Conservation (phyloP, 2,888 invertebrate genomes). For the Lissocephala sabroskyi region DNA sequence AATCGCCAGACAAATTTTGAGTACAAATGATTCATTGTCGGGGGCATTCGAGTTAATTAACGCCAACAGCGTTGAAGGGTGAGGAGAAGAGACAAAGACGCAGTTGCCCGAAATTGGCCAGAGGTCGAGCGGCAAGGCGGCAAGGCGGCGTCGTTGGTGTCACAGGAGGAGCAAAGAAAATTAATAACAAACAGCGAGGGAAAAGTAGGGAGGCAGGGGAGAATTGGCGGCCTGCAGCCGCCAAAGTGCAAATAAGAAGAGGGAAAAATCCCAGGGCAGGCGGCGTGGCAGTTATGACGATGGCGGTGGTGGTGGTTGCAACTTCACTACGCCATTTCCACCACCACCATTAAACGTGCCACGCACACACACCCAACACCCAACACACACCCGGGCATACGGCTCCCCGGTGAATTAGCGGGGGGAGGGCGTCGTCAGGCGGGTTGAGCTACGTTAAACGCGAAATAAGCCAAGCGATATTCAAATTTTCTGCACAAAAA, state of each 20-base stretch:
- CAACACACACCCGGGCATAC: conserved; percentile 14
- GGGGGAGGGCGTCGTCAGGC: background rate
- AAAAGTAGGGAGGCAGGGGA: conserved; percentile 6
- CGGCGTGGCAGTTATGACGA: conserved; percentile 8
- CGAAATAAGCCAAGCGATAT: conserved; percentile 35
- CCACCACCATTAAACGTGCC: conserved; percentile 45
- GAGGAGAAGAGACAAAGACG: conserved; percentile 3
- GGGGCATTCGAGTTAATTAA: conserved; percentile 69
- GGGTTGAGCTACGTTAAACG: conserved; percentile 13
- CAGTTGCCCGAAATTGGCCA: background rate
- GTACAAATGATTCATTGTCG: conserved; percentile 68
- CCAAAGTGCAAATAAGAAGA: conserved; percentile 54
- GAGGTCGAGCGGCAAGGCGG: conserved; percentile 2
- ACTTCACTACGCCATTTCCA: conserved; percentile 30
- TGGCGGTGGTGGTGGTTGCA: conserved; percentile 46
- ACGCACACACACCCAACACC: conserved; percentile 15
- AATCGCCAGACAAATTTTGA: conserved; percentile 62
- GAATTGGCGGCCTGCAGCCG: conserved; percentile 32
- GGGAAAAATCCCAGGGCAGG: conserved; percentile 9
- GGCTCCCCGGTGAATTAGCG: conserved; percentile 24
- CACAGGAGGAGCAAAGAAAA: conserved; percentile 1
- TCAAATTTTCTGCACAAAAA: conserved; percentile 61
- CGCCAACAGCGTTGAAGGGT: conserved; percentile 44
- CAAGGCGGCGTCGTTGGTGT: conserved; percentile 1
- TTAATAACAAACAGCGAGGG: background rate